A percentile compares a stretch with the other conserved stretches of the same genome.
Conservation (phyloP, 2,113 vertebrate genomes). For the Struthidea cinerea region DNA sequence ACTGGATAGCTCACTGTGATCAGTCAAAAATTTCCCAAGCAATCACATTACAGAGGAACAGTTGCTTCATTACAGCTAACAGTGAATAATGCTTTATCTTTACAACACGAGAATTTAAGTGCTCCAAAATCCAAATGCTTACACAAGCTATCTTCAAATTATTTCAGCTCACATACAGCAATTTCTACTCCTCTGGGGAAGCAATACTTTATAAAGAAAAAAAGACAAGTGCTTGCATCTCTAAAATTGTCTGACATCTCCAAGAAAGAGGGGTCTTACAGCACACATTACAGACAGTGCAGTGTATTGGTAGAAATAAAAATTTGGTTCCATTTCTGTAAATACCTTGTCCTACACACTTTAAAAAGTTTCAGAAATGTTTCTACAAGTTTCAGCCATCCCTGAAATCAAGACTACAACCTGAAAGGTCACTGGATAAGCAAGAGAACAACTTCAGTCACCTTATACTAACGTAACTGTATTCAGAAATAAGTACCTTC, state of each 20-base stretch:
- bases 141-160: neutral
- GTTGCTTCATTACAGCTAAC: neutral
- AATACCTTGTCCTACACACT: neutral
- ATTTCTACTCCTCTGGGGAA: neutral
- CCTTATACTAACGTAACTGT: neutral
- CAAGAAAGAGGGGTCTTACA: neutral
- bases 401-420: neutral
- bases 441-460: neutral
- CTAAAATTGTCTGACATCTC: neutral
- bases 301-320: neutral
- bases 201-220: neutral
- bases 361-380: neutral
- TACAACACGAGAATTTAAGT: neutral
- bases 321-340: neutral
- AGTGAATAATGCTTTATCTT: neutral
- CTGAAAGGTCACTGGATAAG: neutral
- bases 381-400: neutral
- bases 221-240: neutral
- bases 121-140: neutral
- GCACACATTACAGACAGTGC: neutral
- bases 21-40: slow-evolving; percentile 25
- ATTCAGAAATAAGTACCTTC: neutral
- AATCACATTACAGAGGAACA: slow-evolving; percentile 5
- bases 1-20: neutral
- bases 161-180: neutral